phyloP scores from a whole-genome alignment of 2,888 invertebrate genomes.

The Autographa pulchrina region DNA sequence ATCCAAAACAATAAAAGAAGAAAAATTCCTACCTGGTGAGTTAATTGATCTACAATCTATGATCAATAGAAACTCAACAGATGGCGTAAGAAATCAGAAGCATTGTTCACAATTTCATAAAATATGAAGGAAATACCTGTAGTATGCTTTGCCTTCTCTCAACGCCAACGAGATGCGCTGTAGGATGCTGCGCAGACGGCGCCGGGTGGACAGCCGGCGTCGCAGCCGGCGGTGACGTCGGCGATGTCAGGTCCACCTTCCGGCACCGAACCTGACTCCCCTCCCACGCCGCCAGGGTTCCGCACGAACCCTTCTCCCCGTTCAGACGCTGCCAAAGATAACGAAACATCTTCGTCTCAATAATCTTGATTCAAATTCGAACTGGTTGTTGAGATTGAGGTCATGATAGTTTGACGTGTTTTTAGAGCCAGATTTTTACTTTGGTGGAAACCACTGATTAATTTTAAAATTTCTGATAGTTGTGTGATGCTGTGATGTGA shows the following conservation, averaged over 20 bases:
- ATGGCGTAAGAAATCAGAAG: too few relatives aligned
- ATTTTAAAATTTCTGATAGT: not conserved
- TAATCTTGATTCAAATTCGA: slow-evolving; percentile 59
- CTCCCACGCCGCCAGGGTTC: slow-evolving; percentile 92
- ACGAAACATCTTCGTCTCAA: slow-evolving; percentile 66
- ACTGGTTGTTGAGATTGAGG: slow-evolving; percentile 48
- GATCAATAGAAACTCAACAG: too few relatives aligned
- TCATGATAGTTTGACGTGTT: slow-evolving; percentile 19
- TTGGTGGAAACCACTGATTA: not conserved
- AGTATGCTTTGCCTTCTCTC: slow-evolving; percentile 86
- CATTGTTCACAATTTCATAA: too few relatives aligned
- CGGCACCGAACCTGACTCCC: slow-evolving; percentile 90
- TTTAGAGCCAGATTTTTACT: not conserved
- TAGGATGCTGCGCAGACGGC: slow-evolving; percentile 71
- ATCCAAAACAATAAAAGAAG: not conserved
- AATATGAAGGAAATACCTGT: slow-evolving; percentile 76
- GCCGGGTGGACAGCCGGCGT: slow-evolving; percentile 81
- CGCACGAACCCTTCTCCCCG: slow-evolving; percentile 91
- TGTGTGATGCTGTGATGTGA: not conserved
- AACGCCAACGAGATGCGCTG: slow-evolving; percentile 80
- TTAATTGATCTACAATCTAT: too few relatives aligned
- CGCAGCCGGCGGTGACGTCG: slow-evolving; percentile 80
- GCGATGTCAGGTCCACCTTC: slow-evolving; percentile 87
- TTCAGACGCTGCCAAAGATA: slow-evolving; percentile 88
- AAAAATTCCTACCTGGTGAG: too few relatives aligned